A percentile compares a stretch with the other conserved stretches of the same genome.
Conservation (phyloP, 2,888 invertebrate species). For the Athetis lepigone region DNA sequence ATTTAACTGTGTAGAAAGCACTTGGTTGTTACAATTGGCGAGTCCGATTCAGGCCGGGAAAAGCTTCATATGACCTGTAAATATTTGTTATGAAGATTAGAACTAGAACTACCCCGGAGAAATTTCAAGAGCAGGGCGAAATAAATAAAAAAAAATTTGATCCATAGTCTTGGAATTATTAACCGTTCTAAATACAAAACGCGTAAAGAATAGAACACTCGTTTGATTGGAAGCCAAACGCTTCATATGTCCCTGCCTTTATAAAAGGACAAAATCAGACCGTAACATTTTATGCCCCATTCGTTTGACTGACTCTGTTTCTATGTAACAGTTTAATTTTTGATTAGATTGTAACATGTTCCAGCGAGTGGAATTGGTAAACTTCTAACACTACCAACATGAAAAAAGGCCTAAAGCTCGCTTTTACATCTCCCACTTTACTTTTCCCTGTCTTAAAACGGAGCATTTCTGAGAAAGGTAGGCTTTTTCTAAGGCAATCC, state of each 20-base stretch:
- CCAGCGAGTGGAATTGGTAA: constrained; percentile 36
- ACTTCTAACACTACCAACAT: constrained; percentile 33
- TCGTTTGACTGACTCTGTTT: constrained; percentile 54
- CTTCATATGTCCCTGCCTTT: constrained; percentile 24
- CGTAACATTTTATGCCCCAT: constrained; percentile 65
- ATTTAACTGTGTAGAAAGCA: too few species aligned
- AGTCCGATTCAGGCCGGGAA: too few species aligned
- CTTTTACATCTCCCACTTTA: constrained; percentile 5
- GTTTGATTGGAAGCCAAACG: constrained; percentile 8
- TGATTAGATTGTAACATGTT: constrained; percentile 54
- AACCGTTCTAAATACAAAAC: constrained; percentile 30
- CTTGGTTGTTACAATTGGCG: too few species aligned
- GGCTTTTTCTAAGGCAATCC: constrained; percentile 4
- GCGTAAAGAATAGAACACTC: constrained; percentile 16
- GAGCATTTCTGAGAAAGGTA: constrained; percentile 9
- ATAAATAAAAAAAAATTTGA: too few species aligned
- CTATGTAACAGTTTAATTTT: constrained; percentile 56
- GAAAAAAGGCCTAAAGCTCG: constrained; percentile 18
- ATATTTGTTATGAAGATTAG: too few species aligned
- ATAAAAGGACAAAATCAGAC: constrained; percentile 58
- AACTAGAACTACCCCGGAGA: too few species aligned
- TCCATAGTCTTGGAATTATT: constrained; percentile 3
- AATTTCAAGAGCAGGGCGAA: too few species aligned
- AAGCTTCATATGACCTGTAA: too few species aligned
- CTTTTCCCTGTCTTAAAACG: constrained; percentile 22